Conservation (phyloP, 53 echinoderm and acorn worm genomes). For the Astropecten irregularis region DNA sequence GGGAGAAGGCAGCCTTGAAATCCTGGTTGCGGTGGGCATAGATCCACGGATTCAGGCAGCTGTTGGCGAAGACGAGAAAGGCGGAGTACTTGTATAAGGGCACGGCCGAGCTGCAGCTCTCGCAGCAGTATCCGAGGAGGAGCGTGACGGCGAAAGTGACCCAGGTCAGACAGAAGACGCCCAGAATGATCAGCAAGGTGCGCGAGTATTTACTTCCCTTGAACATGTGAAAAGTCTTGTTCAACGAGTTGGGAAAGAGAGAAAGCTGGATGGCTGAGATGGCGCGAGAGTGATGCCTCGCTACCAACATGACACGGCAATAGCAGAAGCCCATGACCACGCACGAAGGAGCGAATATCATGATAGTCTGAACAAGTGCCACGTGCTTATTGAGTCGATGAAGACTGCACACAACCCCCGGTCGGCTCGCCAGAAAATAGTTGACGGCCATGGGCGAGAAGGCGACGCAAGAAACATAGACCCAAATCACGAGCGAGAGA, state of each 20-base stretch:
- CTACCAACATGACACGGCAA: constrained; percentile 87
- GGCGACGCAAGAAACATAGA: constrained; percentile 31
- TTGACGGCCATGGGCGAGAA: constrained; percentile 7
- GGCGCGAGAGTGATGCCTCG: constrained; percentile 90
- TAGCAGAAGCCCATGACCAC: constrained; percentile 81
- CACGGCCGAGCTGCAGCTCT: constrained; percentile 28
- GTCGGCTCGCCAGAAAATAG: not conserved
- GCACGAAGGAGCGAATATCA: constrained; percentile 75
- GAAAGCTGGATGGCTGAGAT: constrained; percentile 92
- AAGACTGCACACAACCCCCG: not conserved
- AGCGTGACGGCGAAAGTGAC: constrained; percentile 60
- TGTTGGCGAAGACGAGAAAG: constrained; percentile 72
- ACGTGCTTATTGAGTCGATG: constrained; percentile 54
- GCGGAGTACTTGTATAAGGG: constrained; percentile 70
- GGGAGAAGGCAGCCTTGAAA: constrained; percentile 85
- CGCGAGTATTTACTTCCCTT: constrained; percentile 91
- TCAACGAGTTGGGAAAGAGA: constrained; percentile 75
- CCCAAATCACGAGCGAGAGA: constrained; percentile 59
- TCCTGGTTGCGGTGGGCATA: constrained; percentile 88
- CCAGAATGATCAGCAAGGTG: constrained; percentile 86
- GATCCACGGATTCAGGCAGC: constrained; percentile 86
- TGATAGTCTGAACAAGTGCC: constrained; percentile 65
- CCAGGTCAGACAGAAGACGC: constrained; percentile 87
- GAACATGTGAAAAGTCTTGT: constrained; percentile 85
- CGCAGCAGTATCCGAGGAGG: constrained; percentile 69